Conservation (phyloP, 2,113 vertebrate species). For the Arenaria interpres region DNA sequence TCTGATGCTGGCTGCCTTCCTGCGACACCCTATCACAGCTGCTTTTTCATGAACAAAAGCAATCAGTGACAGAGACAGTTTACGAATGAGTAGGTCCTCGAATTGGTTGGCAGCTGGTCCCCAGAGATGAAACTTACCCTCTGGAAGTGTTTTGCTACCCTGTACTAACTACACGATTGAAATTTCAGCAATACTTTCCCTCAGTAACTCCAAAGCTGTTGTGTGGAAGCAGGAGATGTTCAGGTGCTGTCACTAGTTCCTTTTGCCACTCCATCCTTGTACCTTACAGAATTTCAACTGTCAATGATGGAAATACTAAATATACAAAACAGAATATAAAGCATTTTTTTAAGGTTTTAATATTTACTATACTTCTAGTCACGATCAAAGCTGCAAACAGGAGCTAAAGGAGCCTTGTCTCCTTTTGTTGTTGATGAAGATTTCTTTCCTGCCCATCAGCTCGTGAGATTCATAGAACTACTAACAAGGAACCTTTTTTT, state of each 20-base stretch:
- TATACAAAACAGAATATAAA: not conserved
- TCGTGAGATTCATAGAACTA: not conserved
- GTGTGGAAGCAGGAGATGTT: not conserved
- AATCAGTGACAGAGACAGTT: not conserved
- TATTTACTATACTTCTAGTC: not conserved
- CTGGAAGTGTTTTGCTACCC: not conserved
- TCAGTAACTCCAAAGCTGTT: not conserved
- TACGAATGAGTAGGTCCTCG: not conserved
- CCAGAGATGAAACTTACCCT: not conserved
- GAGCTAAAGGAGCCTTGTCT: not conserved
- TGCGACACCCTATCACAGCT: not conserved
- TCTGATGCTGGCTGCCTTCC: not conserved
- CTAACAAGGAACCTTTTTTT: not conserved
- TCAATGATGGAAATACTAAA: not conserved
- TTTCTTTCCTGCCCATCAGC: not conserved
- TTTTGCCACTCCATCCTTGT: not conserved
- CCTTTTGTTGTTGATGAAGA: not conserved
- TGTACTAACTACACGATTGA: not conserved
- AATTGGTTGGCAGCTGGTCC: not conserved
- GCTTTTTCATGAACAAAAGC: not conserved
- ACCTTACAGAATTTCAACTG: not conserved
- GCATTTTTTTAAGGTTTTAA: not conserved
- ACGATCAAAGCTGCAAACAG: not conserved
- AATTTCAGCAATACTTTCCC: not conserved
- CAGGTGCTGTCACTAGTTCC: not conserved